Evolutionary conservation across 2,113 vertebrate species (phyloP).

Genomic region (Halcyon senegalensis): DNA sequence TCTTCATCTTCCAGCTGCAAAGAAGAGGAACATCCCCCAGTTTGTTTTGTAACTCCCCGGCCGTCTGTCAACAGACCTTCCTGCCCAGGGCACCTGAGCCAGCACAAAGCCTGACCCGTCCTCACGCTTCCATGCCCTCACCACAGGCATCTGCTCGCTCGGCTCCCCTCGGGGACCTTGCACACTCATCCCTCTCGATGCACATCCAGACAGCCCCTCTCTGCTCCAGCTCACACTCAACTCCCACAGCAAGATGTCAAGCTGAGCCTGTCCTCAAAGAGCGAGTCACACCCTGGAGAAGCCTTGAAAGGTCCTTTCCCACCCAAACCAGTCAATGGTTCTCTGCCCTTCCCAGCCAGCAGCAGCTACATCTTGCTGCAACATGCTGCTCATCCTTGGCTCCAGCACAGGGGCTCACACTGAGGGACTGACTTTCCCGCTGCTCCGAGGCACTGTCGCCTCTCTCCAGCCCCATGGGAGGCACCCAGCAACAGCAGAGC

Average conservation of each 20-base stretch:
- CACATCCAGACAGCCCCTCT: background rate
- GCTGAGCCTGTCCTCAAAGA: background rate
- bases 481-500: too few species aligned
- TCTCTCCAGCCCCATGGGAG: background rate
- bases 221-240: background rate
- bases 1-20: constrained; percentile 92
- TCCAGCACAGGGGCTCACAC: background rate
- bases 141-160: background rate
- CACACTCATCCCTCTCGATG: background rate
- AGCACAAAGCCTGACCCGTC: background rate
- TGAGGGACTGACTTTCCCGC: fast-evolving
- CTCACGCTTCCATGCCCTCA: background rate
- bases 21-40: background rate
- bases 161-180: background rate
- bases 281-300: background rate
- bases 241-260: background rate
- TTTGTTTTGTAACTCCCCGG: background rate
- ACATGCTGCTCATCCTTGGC: background rate
- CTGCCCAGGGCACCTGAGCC: background rate
- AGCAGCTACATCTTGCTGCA: background rate
- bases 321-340: background rate
- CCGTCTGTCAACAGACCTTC: background rate
- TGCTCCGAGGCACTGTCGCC: background rate
- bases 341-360: background rate
- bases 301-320: background rate